These are phyloP conservation scores for Danio rerio DNA, from an alignment of 2,113 vertebrate species.

Conservation along the genomic window GRCz12tu NC_133182.1:33755001-33755500, in stretches of 20 bases:
- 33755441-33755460: no score
- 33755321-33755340: no score
- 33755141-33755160: background rate
- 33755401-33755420: no score
- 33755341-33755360: no score
- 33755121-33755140: background rate
- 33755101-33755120: background rate
- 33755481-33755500: no score
- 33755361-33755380: no score
- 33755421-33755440: no score
- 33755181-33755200: conserved; percentile 3
- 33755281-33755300: background rate
- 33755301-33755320: no score
- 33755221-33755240: background rate
- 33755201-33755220: background rate
- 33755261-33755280: background rate
- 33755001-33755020: background rate
- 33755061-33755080: background rate
- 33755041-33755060: background rate
- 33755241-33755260: background rate
- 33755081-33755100: background rate
- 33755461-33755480: no score
- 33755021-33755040: background rate
- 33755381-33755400: no score
- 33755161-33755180: conserved; percentile 2